Evolutionary conservation across 2,797 vertebrate species (phyloP), one percentile per base, ranked within the genome.

Genomic region (Hozukius guyotensis): DNA sequence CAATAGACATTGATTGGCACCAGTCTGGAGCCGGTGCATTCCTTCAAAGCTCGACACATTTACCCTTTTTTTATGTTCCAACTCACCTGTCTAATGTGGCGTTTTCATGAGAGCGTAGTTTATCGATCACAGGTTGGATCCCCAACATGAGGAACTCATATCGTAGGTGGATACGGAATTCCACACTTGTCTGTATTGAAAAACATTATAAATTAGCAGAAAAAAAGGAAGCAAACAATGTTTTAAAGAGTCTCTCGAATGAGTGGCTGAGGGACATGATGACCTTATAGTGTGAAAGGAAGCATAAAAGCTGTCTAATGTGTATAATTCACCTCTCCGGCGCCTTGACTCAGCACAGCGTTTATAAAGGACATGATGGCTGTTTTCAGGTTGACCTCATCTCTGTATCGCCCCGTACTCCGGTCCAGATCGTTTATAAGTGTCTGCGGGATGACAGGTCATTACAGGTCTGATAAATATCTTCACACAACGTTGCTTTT

Each of bases 331-430:
- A 99, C 99, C 97, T 98, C 97, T 83, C 98, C 99, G 4, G 98
- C 97, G 3, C 98, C 99, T 94, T 99, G 98, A 88, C 98, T 99
- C 77, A 99, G 96, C 84, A 99, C 97, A 1, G 99, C 99, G 0
- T 99, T 99, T 88, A 99, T 99, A 92, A 99, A 99, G 85, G 98
- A 99, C 99, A 99, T 99, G 94, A 99, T 99, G 82, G 99, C 98
- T 2, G 98, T 99, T 95, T 99, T 99, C 84, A 99, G 95, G 94
- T 93, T 99, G 93, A 99, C 99, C 96, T 99, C 99, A 25, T 99
- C 98, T 49, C 98, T 96, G 94, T 99, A 99, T 66, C 98, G 94
- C 6, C 98, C 99, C 0, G 98, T 99, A 88, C 96, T 99, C 91
- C 97, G 96, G 92, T 99, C 98, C 96, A 99, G 91, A 86, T 99